Evolutionary conservation across 2,797 vertebrate genomes (phyloP), one percentile per base, ranked within the genome.

Genomic region (Myotis findleyi): DNA sequence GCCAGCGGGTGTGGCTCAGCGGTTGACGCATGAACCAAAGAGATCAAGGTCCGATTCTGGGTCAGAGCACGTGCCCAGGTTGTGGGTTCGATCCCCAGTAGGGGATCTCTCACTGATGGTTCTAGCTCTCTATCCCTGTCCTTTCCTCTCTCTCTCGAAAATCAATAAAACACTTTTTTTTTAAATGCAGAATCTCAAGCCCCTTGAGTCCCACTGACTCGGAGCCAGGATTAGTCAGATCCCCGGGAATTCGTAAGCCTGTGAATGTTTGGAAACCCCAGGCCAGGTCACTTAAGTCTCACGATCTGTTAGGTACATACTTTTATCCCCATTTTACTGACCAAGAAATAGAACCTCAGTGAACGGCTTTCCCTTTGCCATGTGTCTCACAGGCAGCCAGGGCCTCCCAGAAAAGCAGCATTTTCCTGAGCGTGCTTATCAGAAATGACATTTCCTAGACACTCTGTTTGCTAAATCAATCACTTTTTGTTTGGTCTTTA

Each of bases 401-500:
- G 87, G 59, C 62, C 33, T 85, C 64, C 38, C 44, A 14, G 23
- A 9, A 87, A 90, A 62, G 25, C 47, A n/a, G 38, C 59, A 3
- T 47, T 62, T 83, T 13, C 36, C 17, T 85, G 47, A 44, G 8
- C 64, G 23, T 51, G 49, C 13, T 71, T 85, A 53, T 51, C 49
- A 55, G 68, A 93, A 87, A 57, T 71, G 7, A 84, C 2, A 14
- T 44, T 93, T 64, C 30, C 76, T 30, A 64, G 80, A 27, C 59
- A 44, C 62, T 64, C 62, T 68, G 6, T 33, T 96, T 73, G 49
- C 9, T 53, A 44, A 71, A 9, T 18, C 2, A 53, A 16, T 76
- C 30, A 9, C 33, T 55, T 73, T 53, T 33, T 75, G 73, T 55
- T 76, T 7, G 9, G 12, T 23, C 33, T 64, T 36, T 80, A 47